Percentiles rank a stretch among this genome's conserved stretches.
Evolutionary conservation across 2,797 vertebrate species (phyloP).

Genomic region (Micrastur ruficollis): DNA sequence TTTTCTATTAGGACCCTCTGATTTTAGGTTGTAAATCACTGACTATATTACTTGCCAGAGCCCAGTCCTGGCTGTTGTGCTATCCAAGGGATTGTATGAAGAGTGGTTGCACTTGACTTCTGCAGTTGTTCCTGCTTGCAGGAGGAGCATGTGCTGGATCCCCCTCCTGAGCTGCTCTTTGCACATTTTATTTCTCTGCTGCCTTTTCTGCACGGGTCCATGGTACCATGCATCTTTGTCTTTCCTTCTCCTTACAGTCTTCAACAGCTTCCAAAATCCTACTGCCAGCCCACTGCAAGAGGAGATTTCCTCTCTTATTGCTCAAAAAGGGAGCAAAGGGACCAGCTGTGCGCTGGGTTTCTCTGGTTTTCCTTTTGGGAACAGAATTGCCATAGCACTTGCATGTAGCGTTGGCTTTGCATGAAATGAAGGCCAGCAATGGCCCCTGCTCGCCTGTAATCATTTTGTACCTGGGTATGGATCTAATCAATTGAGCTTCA

Average conservation of each 20-base stretch:
- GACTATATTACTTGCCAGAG: neutral
- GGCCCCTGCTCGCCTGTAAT: neutral
- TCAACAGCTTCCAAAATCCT: neutral
- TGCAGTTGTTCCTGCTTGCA: neutral
- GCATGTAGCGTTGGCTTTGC: neutral
- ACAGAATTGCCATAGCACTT: neutral
- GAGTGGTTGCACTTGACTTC: neutral
- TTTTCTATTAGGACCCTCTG: neutral
- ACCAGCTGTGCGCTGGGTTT: neutral
- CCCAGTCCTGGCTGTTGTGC: neutral
- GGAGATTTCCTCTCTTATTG: neutral
- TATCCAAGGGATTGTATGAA: neutral
- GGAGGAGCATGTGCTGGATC: neutral
- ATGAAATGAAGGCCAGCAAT: neutral
- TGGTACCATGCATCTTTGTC: neutral
- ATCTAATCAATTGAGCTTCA: neutral
- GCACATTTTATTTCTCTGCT: neutral
- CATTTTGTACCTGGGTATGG: neutral
- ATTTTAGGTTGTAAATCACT: conserved; percentile 17
- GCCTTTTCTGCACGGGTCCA: neutral
- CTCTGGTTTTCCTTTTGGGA: neutral
- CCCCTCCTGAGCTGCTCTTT: neutral
- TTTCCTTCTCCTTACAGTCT: neutral
- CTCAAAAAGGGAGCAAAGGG: neutral
- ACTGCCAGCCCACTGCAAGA: neutral